Evolutionary conservation across 2,113 vertebrate genomes (phyloP), one percentile per base, ranked within the genome.

Genomic region (Tor tambroides): DNA sequence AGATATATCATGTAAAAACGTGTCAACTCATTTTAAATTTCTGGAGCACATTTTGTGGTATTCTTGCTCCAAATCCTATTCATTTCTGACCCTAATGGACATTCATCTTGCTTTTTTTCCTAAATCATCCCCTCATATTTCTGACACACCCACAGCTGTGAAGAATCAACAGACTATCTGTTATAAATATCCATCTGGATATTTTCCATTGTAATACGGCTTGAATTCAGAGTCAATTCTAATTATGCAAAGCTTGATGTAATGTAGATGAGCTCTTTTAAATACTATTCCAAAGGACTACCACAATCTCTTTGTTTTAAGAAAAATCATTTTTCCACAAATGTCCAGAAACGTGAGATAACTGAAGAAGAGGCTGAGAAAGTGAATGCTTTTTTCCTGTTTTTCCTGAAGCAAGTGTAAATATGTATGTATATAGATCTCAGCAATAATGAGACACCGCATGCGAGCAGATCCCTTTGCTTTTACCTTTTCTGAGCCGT

Each of bases 401-500:
- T 59, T 59, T 59, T 59, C 23, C 56, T 59, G 8, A 94, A 86
- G 38, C 90, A 91, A 93, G 89, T 96, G 95, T 96, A 96, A 93
- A 95, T 95, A 95, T 89, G 91, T 90, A 84, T 95, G 94, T 96
- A 95, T 91, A 95, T 96, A 96, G 87, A 93, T 92, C 92, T 95
- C 94, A 96, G 95, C 95, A 95, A 96, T 96, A 96, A 96, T 94
- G 95, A 93, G 93, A 95, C 90, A 93, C 94, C 94, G 95, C 95
- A 96, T 96, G 95, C 94, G 92, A 93, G 93, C 92, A 91, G 92
- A 93, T 93, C 91, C 91, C 90, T 92, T 93, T 92, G 91, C 93
- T 94, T 93, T 90, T 92, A 41, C 92, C 90, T 92, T 94, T 91
- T 91, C 87, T 92, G 90, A 92, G 88, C 91, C 93, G 92, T 92